Percentiles rank a stretch among this genome's conserved stretches.
These are phyloP conservation scores for Gallinago paraguaiae DNA, from an alignment of 2,113 vertebrate genomes.

Conservation along the genomic window DNA sequence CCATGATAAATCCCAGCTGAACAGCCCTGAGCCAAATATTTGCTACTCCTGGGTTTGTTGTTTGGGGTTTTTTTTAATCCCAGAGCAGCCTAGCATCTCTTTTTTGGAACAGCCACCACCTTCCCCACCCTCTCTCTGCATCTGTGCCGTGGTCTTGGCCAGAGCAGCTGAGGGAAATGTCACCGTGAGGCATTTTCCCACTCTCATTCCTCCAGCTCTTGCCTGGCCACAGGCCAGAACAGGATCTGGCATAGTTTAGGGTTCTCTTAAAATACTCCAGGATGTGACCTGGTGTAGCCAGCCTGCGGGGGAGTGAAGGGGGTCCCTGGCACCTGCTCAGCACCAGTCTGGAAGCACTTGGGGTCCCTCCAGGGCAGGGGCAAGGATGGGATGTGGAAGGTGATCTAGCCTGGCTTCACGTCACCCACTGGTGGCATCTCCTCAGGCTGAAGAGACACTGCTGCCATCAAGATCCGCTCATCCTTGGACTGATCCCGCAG, in stretches of 20 bases:
- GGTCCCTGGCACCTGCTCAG: background rate
- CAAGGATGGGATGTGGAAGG: accelerated
- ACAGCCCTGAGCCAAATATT: background rate
- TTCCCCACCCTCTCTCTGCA: background rate
- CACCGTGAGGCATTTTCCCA: background rate
- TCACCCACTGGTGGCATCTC: background rate
- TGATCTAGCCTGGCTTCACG: background rate
- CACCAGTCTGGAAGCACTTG: accelerated
- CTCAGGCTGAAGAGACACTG: background rate
- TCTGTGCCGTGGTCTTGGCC: background rate
- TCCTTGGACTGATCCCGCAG: background rate
- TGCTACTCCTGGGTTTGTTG: background rate
- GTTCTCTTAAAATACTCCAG: background rate
- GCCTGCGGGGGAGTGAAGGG: background rate
- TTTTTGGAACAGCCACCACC: background rate
- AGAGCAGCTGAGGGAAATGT: background rate
- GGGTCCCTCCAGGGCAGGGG: background rate
- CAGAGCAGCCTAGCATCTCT: background rate
- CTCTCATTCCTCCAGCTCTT: background rate
- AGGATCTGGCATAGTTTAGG: background rate
- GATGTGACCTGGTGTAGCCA: background rate
- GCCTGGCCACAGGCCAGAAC: background rate
- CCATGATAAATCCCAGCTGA: background rate
- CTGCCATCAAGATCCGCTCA: background rate
- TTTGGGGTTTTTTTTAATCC: background rate